Conservation (phyloP, 2,888 invertebrate genomes). For the Sesia bembeciformis region DNA sequence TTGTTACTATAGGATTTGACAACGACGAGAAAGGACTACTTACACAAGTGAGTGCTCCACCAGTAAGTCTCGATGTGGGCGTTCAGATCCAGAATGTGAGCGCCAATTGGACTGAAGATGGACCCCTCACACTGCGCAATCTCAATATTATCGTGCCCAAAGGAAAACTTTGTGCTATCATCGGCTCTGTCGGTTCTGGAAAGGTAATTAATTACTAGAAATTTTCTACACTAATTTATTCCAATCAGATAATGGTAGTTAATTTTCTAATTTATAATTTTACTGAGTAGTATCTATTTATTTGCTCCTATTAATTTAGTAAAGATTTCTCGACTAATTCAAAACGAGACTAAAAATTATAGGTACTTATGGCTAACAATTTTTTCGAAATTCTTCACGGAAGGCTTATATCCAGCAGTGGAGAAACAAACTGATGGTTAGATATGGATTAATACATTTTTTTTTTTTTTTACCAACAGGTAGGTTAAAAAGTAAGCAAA, state of each 20-base stretch:
- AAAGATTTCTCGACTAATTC: too few relatives aligned
- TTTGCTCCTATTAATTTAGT: neutral
- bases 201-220: slow-evolving; percentile 52
- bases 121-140: slow-evolving; percentile 51
- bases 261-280: too few relatives aligned
- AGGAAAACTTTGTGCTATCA: slow-evolving; percentile 83
- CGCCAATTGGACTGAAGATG: slow-evolving; percentile 57
- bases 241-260: too few relatives aligned
- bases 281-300: neutral
- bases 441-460: too few relatives aligned
- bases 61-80: slow-evolving; percentile 43
- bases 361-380: too few relatives aligned
- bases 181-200: slow-evolving; percentile 92
- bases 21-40: slow-evolving; percentile 48
- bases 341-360: too few relatives aligned
- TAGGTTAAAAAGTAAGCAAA: too few relatives aligned
- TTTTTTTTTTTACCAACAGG: too few relatives aligned
- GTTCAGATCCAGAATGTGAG: slow-evolving; percentile 47
- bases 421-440: too few relatives aligned
- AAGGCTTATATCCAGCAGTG: too few relatives aligned
- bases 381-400: too few relatives aligned
- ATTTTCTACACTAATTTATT: too few relatives aligned
- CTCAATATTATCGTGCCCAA: slow-evolving; percentile 74
- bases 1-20: slow-evolving; percentile 40
- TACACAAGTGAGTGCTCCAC: slow-evolving; percentile 22